Percentiles rank a stretch among this genome's conserved stretches.
These are phyloP conservation scores for Melolontha melolontha DNA, from an alignment of 2,888 invertebrate species.

Conservation along the genomic window DNA sequence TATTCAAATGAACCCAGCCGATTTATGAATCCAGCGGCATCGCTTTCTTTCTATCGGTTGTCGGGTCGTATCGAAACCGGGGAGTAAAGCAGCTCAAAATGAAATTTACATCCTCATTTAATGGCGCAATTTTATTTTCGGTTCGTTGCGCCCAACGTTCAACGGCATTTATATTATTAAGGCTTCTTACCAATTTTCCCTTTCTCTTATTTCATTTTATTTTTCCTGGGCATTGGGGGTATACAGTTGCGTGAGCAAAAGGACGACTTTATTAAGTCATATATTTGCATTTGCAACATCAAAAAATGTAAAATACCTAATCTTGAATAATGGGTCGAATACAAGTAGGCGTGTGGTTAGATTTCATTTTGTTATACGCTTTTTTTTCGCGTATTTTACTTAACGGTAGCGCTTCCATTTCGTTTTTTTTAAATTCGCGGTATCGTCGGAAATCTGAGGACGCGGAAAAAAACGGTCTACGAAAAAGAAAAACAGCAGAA, in stretches of 20 bases:
- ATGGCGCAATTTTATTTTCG: constrained; percentile 30
- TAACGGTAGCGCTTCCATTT: too few species aligned
- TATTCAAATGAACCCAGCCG: constrained; percentile 26
- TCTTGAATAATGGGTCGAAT: constrained; percentile 13
- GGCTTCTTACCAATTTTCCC: constrained; percentile 6
- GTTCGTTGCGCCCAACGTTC: constrained; percentile 25
- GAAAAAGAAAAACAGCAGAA: not conserved
- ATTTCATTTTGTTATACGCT: not conserved
- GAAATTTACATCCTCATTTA: constrained; percentile 32
- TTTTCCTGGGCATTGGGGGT: constrained; percentile 7
- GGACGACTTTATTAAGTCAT: constrained; percentile 7
- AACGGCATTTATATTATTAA: not conserved
- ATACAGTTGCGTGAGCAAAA: not conserved
- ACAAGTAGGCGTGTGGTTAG: not conserved
- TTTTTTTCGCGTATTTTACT: too few species aligned
- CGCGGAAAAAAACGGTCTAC: not conserved
- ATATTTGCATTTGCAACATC: constrained; percentile 28
- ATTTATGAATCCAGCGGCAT: constrained; percentile 22
- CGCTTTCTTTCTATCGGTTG: not conserved
- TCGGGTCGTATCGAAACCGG: constrained; percentile 5
- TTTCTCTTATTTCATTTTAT: not conserved
- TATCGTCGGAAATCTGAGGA: too few species aligned
- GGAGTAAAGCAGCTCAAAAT: constrained; percentile 7
- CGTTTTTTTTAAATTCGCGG: too few species aligned
- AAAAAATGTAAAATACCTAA: constrained; percentile 31